Evolutionary conservation across 1,140 invertebrate species (phyloP).

Genomic region (Lucilia sericata): DNA sequence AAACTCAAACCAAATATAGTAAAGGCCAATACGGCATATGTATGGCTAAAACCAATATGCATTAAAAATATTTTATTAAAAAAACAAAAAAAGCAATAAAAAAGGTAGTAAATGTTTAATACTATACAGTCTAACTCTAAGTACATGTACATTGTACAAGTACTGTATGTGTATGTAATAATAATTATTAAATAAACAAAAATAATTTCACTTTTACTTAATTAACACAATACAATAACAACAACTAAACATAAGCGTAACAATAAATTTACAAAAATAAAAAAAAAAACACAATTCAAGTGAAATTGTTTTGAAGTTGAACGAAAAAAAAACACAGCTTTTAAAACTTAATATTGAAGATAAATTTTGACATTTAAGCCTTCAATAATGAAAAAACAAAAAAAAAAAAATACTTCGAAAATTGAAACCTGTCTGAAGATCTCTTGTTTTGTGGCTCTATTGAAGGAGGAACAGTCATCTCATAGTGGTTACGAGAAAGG

Average conservation of each 20-base stretch:
- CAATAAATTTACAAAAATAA: constrained; percentile 33
- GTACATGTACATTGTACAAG: too few relatives aligned
- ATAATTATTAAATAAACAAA: constrained; percentile 35
- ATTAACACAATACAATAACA: background rate
- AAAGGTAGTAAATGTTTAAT: background rate
- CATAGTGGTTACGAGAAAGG: background rate
- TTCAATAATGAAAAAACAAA: background rate
- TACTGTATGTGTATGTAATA: constrained; percentile 31
- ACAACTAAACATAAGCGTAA: background rate
- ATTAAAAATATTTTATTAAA: too few relatives aligned
- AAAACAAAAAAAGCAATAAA: background rate
- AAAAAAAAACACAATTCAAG: constrained; percentile 12
- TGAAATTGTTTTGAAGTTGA: constrained; percentile 29
- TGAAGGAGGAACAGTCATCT: background rate
- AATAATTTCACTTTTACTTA: constrained; percentile 43
- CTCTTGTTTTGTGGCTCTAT: background rate
- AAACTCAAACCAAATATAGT: background rate
- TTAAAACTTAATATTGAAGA: background rate
- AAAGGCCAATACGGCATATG: background rate
- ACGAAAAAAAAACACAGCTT: background rate
- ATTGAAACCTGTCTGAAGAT: background rate
- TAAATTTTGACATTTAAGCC: constrained; percentile 38
- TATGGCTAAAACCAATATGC: background rate
- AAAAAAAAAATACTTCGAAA: background rate
- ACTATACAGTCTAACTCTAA: too few relatives aligned